Percentiles rank a stretch among this genome's conserved stretches.
Conservation (phyloP, 2,113 vertebrate species). For the Megaptera novaeangliae region DNA sequence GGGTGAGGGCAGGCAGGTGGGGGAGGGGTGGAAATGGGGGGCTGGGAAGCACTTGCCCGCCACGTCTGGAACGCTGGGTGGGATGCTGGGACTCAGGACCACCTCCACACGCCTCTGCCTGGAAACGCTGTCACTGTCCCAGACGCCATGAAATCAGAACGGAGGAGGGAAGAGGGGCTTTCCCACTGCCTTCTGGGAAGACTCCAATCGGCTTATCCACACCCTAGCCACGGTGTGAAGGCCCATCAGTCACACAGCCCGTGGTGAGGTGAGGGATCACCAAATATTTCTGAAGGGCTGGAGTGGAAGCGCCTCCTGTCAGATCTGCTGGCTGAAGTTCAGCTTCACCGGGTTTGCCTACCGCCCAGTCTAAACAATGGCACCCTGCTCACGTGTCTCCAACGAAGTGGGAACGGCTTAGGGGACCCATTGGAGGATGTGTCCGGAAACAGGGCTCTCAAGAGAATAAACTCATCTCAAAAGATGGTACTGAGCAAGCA, state of each 20-base stretch:
- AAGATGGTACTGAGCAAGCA: not conserved
- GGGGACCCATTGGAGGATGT: not conserved
- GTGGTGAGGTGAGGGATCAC: not conserved
- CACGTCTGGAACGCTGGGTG: not conserved
- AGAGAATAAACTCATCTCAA: not conserved
- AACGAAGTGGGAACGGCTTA: not conserved
- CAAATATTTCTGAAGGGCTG: not conserved
- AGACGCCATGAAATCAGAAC: not conserved
- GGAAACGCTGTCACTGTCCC: not conserved
- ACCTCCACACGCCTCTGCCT: not conserved
- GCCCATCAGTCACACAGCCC: not conserved
- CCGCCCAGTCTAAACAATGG: not conserved
- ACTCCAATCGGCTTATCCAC: not conserved
- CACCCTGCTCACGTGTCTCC: not conserved
- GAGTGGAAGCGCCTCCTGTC: not conserved
- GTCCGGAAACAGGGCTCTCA: not conserved
- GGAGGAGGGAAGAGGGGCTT: not conserved
- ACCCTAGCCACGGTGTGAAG: not conserved
- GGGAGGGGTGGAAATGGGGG: not conserved
- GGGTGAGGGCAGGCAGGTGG: rapidly evolving
- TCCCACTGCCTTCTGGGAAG: not conserved
- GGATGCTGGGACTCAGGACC: not conserved
- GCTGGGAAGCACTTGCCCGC: not conserved
- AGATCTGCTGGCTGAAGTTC: not conserved
- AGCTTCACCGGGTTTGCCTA: not conserved